phyloP scores from a whole-genome alignment of 2,113 vertebrate species.

The Stegostoma tigrinum region DNA sequence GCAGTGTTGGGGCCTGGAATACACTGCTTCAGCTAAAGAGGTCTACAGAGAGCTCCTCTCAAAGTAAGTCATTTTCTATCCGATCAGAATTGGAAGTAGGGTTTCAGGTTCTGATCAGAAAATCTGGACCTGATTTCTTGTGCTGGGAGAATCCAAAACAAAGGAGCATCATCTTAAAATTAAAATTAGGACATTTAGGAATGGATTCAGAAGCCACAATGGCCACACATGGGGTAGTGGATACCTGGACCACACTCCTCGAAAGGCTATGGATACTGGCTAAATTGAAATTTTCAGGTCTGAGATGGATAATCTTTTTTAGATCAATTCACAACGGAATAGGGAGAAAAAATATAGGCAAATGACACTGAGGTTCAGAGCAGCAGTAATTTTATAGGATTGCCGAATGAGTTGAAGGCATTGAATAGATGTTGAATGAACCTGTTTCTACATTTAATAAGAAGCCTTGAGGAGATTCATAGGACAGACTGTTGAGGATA shows the following conservation, averaged over 20 bases:
- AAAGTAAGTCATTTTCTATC: too few species aligned
- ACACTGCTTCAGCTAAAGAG: too few species aligned
- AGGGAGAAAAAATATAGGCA: not conserved
- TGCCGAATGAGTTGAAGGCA: not conserved
- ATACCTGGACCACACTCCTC: not conserved
- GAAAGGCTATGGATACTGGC: not conserved
- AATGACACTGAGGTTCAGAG: not conserved
- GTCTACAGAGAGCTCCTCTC: too few species aligned
- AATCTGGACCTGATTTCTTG: not conserved
- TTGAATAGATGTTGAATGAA: not conserved
- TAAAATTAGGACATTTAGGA: not conserved
- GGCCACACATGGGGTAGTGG: not conserved
- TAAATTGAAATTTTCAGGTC: not conserved
- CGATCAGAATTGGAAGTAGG: too few species aligned
- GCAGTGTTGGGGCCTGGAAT: too few species aligned
- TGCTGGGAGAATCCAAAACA: not conserved
- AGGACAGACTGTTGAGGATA: not conserved
- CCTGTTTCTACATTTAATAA: not conserved
- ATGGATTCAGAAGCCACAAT: not conserved
- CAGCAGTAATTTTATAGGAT: not conserved
- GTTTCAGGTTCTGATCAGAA: too few species aligned
- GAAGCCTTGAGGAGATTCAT: not conserved
- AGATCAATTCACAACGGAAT: not conserved
- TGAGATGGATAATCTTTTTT: not conserved
- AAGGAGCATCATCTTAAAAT: not conserved